phyloP scores from a whole-genome alignment of 1,140 invertebrate genomes.

The Diabrotica undecimpunctata region DNA sequence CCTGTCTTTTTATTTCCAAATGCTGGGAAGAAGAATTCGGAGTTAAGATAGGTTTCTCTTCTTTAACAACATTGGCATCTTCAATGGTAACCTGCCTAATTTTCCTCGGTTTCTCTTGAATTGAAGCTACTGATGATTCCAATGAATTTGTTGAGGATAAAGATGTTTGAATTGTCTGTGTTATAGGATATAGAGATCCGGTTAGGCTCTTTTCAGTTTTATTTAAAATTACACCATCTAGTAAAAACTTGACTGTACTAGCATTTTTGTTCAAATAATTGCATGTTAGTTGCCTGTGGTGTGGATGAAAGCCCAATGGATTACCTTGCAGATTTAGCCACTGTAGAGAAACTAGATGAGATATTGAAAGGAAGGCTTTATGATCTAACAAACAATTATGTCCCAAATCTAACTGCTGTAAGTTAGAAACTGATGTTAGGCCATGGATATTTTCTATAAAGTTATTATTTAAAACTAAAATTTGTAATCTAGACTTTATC shows the following conservation, averaged over 20 bases:
- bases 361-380: conserved; percentile 52
- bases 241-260: conserved; percentile 53
- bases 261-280: conserved; percentile 57
- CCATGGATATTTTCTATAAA: conserved; percentile 50
- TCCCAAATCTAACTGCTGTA: conserved; percentile 58
- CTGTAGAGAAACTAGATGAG: conserved; percentile 53
- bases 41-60: conserved; percentile 11
- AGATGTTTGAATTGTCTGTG: conserved; percentile 14
- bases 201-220: conserved; percentile 53
- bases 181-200: conserved; percentile 42
- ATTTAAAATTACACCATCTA: conserved; percentile 53
- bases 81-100: conserved; percentile 44
- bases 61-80: conserved; percentile 28
- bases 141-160: conserved; percentile 13
- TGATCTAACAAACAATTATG: conserved; percentile 63
- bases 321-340: conserved; percentile 58
- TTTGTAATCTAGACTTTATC: conserved; percentile 40
- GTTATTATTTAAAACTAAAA: conserved; percentile 40
- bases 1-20: conserved; percentile 56
- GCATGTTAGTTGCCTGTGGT: conserved; percentile 54
- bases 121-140: conserved; percentile 3
- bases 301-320: conserved; percentile 58
- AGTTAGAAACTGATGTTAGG: conserved; percentile 47
- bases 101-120: conserved; percentile 27
- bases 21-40: conserved; percentile 44